These are phyloP conservation scores for Brachionus angularis DNA, from an alignment of 1,140 invertebrate genomes.

Conservation along the genomic window DNA sequence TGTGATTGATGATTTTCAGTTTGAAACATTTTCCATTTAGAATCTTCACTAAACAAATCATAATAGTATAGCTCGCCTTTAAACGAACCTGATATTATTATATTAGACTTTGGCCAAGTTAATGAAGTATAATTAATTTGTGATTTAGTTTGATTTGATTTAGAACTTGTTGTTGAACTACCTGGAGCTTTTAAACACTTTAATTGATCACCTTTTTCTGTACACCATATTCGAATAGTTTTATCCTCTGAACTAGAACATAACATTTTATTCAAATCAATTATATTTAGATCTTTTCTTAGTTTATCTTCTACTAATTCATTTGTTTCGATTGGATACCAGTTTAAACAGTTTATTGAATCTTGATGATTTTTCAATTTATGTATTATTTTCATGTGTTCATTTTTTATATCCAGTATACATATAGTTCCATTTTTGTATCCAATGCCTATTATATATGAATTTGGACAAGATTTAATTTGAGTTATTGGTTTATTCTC, in stretches of 20 bases:
- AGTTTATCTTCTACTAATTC: neutral
- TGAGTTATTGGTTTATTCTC: constrained; percentile 41
- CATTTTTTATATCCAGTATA: constrained; percentile 2
- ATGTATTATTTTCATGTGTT: neutral
- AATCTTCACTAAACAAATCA: constrained; percentile 34
- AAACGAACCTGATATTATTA: constrained; percentile 27
- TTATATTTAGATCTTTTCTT: neutral
- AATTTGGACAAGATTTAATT: constrained; percentile 4
- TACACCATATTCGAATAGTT: constrained; percentile 32
- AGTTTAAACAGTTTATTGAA: constrained; percentile 25
- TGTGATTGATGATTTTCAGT: neutral
- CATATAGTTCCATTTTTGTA: constrained; percentile 34
- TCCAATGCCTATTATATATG: constrained; percentile 6
- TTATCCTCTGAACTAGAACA: constrained; percentile 27
- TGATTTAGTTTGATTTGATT: neutral
- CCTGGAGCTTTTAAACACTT: constrained; percentile 1
- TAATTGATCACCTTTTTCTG: neutral
- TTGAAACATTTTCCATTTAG: too few relatives aligned
- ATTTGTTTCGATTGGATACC: neutral
- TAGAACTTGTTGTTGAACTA: neutral
- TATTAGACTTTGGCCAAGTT: constrained; percentile 12
- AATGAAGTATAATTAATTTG: constrained; percentile 12
- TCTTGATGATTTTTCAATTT: constrained; percentile 37
- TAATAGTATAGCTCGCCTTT: constrained; percentile 4
- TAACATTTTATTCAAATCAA: neutral